Percentiles rank a stretch among this genome's conserved stretches.
Conservation (phyloP, 2,113 vertebrate genomes). For the Macrotus californicus region DNA sequence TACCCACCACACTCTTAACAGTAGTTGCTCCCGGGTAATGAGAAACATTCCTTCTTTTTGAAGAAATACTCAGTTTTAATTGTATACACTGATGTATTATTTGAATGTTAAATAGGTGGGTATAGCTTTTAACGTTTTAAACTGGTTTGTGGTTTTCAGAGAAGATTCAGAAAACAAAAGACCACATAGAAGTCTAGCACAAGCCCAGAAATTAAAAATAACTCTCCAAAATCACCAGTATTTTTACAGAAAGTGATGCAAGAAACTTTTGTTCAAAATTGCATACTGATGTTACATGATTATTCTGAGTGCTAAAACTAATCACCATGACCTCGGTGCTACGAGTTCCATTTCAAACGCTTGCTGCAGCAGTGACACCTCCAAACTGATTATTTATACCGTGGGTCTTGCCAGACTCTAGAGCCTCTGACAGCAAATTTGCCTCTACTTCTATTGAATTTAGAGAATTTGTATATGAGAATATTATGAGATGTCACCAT, state of each 20-base stretch:
- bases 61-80: not conserved
- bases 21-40: not conserved
- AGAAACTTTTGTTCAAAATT: slow-evolving; percentile 10
- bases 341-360: not conserved
- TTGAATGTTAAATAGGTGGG: not conserved
- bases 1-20: not conserved
- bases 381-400: not conserved
- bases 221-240: not conserved
- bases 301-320: not conserved
- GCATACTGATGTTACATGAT: not conserved
- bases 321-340: not conserved
- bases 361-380: not conserved
- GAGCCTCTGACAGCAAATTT: not conserved
- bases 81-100: not conserved
- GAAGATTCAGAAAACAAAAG: not conserved
- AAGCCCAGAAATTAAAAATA: not conserved
- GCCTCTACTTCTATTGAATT: not conserved
- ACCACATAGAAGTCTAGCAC: not conserved
- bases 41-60: not conserved
- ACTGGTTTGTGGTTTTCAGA: slow-evolving; percentile 1
- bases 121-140: not conserved
- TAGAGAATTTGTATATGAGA: not conserved
- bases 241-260: slow-evolving; percentile 14
- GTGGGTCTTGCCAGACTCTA: not conserved
- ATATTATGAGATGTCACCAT: not conserved